Conservation (phyloP, 2,797 vertebrate species). For the Rhinella marina region DNA sequence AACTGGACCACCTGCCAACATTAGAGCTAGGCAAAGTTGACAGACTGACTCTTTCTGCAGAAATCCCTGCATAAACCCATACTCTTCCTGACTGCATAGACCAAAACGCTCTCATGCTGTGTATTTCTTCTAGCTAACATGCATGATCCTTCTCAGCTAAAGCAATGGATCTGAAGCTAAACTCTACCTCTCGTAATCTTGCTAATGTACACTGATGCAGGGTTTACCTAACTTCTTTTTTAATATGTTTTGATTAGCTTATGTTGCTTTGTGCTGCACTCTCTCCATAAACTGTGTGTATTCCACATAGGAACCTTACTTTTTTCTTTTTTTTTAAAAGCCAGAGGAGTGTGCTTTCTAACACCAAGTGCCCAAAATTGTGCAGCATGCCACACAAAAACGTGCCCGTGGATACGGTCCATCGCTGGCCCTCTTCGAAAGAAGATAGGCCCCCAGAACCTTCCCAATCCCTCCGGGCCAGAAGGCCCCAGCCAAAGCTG, state of each 20-base stretch:
- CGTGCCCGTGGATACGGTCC: too few relatives aligned
- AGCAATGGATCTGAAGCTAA: not conserved
- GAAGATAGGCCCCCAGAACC: too few relatives aligned
- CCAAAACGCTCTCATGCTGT: not conserved
- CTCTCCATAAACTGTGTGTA: not conserved
- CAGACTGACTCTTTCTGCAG: constrained; percentile 37
- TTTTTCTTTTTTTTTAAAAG: too few relatives aligned
- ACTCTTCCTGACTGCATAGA: not conserved
- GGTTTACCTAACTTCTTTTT: not conserved
- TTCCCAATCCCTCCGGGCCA: too few relatives aligned
- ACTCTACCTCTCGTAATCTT: not conserved
- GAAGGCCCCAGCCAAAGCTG: too few relatives aligned
- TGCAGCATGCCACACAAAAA: too few relatives aligned
- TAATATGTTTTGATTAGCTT: not conserved
- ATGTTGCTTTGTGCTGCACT: not conserved
- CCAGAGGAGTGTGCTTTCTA: too few relatives aligned
- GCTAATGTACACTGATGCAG: not conserved
- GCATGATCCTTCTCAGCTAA: not conserved
- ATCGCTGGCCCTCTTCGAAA: too few relatives aligned
- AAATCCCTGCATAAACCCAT: not conserved
- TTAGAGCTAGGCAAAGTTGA: constrained; percentile 43
- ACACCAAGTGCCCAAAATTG: too few relatives aligned
- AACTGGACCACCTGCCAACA: constrained; percentile 65
- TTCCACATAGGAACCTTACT: not conserved
- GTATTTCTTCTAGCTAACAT: not conserved